A percentile compares a stretch with the other conserved stretches of the same genome.
These are phyloP conservation scores for Trichogramma pretiosum DNA, from an alignment of 1,140 invertebrate species.

Conservation along the genomic window DNA sequence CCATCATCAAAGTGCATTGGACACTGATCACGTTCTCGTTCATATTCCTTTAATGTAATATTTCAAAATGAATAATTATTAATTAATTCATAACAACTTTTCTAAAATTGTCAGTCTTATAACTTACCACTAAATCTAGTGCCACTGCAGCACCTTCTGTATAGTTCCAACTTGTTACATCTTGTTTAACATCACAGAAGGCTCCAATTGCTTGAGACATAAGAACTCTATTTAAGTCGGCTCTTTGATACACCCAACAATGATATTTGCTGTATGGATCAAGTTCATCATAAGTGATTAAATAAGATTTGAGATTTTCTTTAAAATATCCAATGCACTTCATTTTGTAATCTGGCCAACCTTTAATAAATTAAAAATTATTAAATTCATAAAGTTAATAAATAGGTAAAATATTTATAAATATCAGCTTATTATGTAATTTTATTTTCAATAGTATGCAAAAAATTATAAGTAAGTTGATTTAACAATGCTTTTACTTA, in stretches of 20 bases:
- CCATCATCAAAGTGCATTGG: constrained; percentile 94
- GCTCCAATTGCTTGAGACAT: constrained; percentile 88
- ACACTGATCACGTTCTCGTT: constrained; percentile 71
- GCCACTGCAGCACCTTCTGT: constrained; percentile 85
- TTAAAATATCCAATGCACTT: constrained; percentile 98
- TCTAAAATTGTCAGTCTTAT: background rate
- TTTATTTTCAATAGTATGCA: background rate
- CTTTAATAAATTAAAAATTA: constrained; percentile 37
- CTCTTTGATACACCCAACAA: constrained; percentile 95
- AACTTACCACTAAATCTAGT: constrained; percentile 72
- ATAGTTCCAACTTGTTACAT: constrained; percentile 78
- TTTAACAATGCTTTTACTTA: constrained; percentile 34
- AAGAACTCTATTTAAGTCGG: constrained; percentile 81
- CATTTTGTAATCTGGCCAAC: constrained; percentile 92
- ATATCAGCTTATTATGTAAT: background rate
- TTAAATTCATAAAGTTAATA: background rate
- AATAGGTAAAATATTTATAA: background rate
- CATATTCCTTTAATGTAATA: constrained; percentile 36
- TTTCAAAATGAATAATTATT: constrained; percentile 2
- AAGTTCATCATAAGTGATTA: constrained; percentile 92
- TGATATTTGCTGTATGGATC: constrained; percentile 93
- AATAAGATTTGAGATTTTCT: constrained; percentile 93
- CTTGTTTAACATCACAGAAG: constrained; percentile 83
- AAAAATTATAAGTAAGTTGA: too few species aligned
- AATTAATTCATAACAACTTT: constrained; percentile 7